phyloP scores from a whole-genome alignment of 2,888 invertebrate species.

The Carterocephalus palaemon region DNA sequence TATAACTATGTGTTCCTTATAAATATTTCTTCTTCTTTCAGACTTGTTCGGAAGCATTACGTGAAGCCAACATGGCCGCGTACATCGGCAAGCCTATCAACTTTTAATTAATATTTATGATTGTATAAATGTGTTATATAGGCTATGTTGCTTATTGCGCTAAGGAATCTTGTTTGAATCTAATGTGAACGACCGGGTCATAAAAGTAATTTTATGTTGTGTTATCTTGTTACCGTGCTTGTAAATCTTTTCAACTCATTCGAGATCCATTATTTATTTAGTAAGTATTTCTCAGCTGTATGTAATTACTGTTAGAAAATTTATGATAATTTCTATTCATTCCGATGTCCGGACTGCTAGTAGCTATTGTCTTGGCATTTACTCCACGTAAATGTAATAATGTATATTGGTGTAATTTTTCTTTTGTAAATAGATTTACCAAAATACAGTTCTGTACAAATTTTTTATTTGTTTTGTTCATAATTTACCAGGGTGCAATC shows the following conservation, averaged over 20 bases:
- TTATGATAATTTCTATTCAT: constrained; percentile 43
- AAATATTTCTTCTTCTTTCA: constrained; percentile 69
- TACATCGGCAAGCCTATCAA: constrained; percentile 98
- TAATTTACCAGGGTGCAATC: constrained; percentile 7
- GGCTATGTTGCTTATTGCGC: constrained; percentile 36
- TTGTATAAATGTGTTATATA: constrained; percentile 37
- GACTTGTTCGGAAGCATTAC: constrained; percentile 98
- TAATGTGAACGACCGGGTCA: constrained; percentile 47
- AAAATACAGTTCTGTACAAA: constrained; percentile 39
- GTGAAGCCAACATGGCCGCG: constrained; percentile 97
- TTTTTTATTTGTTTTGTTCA: constrained; percentile 25
- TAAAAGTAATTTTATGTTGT: constrained; percentile 29
- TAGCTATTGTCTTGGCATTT: constrained; percentile 44
- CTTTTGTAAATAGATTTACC: constrained; percentile 68
- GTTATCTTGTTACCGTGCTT: constrained; percentile 8
- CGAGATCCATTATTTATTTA: constrained; percentile 13
- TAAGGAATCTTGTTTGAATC: constrained; percentile 70
- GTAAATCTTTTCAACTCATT: constrained; percentile 20
- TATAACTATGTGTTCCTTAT: no score
- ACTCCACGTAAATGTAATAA: constrained; percentile 46
- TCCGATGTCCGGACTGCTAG: constrained; percentile 42
- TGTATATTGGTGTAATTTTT: constrained; percentile 59
- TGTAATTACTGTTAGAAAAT: constrained; percentile 20
- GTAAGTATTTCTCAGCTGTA: constrained; percentile 16
- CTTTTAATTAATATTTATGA: constrained; percentile 80